A percentile compares a stretch with the other conserved stretches of the same genome.
Conservation (phyloP, 1,140 invertebrate genomes). For the Rhopalosiphum padi region DNA sequence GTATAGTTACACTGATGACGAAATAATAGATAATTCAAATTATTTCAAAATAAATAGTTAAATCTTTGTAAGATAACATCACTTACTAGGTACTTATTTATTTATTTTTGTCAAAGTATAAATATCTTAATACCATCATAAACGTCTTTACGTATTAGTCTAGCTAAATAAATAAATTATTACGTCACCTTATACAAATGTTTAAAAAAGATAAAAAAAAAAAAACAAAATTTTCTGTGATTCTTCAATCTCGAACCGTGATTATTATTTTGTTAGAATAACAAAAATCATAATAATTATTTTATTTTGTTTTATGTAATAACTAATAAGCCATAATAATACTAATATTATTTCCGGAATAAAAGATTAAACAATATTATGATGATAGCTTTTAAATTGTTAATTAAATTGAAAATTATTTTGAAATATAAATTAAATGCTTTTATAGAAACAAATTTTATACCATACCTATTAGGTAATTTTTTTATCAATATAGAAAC, state of each 20-base stretch:
- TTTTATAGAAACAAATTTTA: neutral
- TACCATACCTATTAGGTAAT: neutral
- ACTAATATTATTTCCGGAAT: neutral
- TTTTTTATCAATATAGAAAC: neutral
- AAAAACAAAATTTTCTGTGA: neutral
- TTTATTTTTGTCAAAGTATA: neutral
- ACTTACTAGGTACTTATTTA: neutral
- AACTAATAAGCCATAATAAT: neutral
- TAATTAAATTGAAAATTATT: neutral
- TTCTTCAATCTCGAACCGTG: neutral
- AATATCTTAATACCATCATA: neutral
- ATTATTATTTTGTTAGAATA: neutral
- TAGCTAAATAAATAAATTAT: neutral
- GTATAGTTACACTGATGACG: neutral
- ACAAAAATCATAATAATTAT: neutral
- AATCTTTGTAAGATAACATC: neutral
- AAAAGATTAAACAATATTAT: neutral
- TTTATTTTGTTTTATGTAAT: neutral
- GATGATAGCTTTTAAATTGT: neutral
- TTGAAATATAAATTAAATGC: neutral
- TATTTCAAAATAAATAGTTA: slow-evolving; percentile 4
- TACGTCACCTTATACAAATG: neutral
- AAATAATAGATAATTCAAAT: neutral
- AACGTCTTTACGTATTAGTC: neutral
- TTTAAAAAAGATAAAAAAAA: neutral